Evolutionary conservation across 2,797 vertebrate genomes (phyloP), one percentile per base, ranked within the genome.

Genomic region (Botia almorhae): DNA sequence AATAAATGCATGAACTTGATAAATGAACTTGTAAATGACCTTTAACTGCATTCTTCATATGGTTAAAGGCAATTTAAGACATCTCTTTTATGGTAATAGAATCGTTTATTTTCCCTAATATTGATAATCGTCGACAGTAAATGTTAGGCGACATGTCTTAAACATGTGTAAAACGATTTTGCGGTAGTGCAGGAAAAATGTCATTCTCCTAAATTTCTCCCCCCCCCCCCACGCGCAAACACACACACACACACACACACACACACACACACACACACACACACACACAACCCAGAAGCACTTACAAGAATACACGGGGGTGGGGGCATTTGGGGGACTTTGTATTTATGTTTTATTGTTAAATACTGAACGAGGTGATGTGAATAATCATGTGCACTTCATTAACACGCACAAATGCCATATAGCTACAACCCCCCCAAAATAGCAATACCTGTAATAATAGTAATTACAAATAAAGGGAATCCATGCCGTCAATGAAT

Each of bases 301-400:
- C 71, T 60, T 69, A 61, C 64, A 72, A 36, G 46, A 53, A 58
- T n/a, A 50, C 79, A 51, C 72, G 29, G 60, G 48, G 68, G 72
- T 67, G 78, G 69, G 72, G 69, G 68, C 76, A 46, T 29, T 71
- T 78, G 58, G 46, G 60, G 68, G 76, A 71, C 68, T 78, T 78
- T 71, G 75, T 78, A 76, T 78, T 75, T 83, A 69, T 80, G 74
- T 81, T 56, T 76, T 61, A 76, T 76, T 83, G 84, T 85, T 85
- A 83, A 83, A 79, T 76, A 80, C 55, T 80, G 69, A 78, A 81
- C 70, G 69, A 81, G 79, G 73, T 85, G 73, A 74, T 81, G 78
- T 76, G 78, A 63, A 81, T 81, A 81, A 74, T 50, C 63, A 39
- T 46, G 67, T 82, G 61, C 63, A 79, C 51, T 74, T 78, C 58